Evolutionary conservation across 2,888 invertebrate species (phyloP), one percentile per base, ranked within the genome.

Genomic region (Caradrina kadenii): DNA sequence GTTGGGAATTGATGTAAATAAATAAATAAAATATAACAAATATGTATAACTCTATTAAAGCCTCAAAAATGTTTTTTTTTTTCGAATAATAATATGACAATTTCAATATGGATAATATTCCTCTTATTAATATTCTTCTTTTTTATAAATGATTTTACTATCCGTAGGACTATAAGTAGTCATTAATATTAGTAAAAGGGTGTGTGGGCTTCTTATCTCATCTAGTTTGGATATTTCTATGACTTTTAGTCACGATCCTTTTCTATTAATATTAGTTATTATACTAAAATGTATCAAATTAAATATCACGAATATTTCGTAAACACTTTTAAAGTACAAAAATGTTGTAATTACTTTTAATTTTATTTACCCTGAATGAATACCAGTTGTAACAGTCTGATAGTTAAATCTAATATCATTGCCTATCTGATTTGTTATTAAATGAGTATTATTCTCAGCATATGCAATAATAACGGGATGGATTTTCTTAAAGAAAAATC

Each of bases 181-280:
- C 69, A 72, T 66, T 73, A 72, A 73, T 80, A 76, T 39, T 68
- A 76, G 66, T 81, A 63, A 76, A 63, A 79, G 68, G 71, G 73
- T 64, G 64, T 69, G 60, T 67, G 35, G 45, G 50, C 35, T 21
- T 62, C 54, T 79, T 73, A 75, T 77, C 77, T 78, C 58, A 56
- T 78, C 75, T 61, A 50, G 39, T 63, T 66, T 64, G 45, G 62
- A 64, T 71, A 63, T 68, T 58, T 62, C 69, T 73, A 77, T 73
- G 71, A 72, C 50, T 52, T 71, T 69, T 61, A 21, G 73, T 80
- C 81, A 83, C 70, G 74, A 55, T 50, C 1, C 7, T 71, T 69
- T 67, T 58, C 50, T 52, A 48, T 61, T 63, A 65, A 56, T 1
- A 35, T 49, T n/a, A 19, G 11, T 35, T 56, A 75, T 45, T 2